A percentile compares a stretch with the other conserved stretches of the same genome.
phyloP scores from a whole-genome alignment of 1,140 invertebrate genomes.

The Diprion similis region DNA sequence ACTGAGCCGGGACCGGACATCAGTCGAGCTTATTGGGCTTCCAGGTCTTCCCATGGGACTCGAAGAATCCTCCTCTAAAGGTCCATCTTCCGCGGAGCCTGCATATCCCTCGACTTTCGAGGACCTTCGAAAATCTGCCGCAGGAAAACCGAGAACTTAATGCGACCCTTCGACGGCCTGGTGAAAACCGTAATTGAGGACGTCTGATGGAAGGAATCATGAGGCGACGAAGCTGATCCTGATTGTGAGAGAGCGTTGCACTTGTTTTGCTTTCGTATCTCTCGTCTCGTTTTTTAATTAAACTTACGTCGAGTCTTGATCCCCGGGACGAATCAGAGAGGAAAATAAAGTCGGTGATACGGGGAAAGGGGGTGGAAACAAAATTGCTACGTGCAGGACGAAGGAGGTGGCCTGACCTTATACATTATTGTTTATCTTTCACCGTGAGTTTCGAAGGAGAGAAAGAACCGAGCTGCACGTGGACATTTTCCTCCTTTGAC shows the following conservation, averaged over 20 bases:
- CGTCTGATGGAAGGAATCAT: background rate
- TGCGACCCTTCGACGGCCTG: background rate
- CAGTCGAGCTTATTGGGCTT: background rate
- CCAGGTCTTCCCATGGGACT: background rate
- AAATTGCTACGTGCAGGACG: background rate
- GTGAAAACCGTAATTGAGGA: background rate
- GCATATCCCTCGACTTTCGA: too few species aligned
- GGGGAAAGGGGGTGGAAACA: background rate
- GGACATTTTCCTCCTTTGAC: too few species aligned
- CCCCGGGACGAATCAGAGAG: too few species aligned
- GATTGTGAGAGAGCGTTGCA: too few species aligned
- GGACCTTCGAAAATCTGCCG: background rate
- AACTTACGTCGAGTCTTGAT: background rate
- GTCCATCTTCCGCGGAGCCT: too few species aligned
- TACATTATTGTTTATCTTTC: background rate
- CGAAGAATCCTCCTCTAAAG: too few species aligned
- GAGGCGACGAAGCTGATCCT: background rate
- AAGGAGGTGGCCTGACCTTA: background rate
- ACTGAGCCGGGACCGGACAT: background rate
- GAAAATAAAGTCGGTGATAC: background rate
- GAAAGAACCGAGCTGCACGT: too few species aligned
- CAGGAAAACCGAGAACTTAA: too few species aligned
- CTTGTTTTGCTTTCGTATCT: background rate
- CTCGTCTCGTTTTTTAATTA: background rate
- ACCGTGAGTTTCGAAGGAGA: background rate